Base-by-base conservation (phyloP, 2,888 invertebrate genomes). In the Epinotia brunnichana region DNA sequence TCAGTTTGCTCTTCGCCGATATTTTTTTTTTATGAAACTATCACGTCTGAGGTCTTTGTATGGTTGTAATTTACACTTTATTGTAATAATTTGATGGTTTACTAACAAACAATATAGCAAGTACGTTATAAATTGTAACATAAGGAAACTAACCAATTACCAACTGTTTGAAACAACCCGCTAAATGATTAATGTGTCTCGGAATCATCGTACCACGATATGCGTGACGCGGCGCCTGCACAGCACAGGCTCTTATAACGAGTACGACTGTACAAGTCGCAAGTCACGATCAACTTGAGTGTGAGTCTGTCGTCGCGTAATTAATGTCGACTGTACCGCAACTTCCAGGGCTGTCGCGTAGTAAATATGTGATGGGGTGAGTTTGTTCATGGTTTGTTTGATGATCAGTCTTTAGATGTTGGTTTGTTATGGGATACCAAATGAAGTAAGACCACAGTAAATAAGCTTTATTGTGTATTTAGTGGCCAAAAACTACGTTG, bases 251-350 rank as follows among this genome's bases (percentile, higher is more conserved):
- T n/a, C 21, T 44, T 44, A n/a, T 61, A 61, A 61, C 24, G 15
- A 21, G 2, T 59, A n/a, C 29, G 19, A 53, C 29, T 69, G 61
- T 44, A 56, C 41, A 35, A 59, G 57, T 64, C 17, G 60, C 54
- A 66, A 71, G 57, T 61, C 69, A 62, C 69, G 69, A 44, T 24
- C 70, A 63, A 41, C 39, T 53, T 35, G 53, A 66, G 66, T 60
- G 64, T 44, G 35, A 35, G 1, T 48, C 17, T 66, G 71, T 67
- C 70, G 24, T 53, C 64, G 15, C 53, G 51, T 71, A 71, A 71
- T 71, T 71, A 71, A 60, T 67, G 53, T 57, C 15, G 71, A 67
- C 17, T 67, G 59, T 71, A 71, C 66, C 24, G 13, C 48, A 60
- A 66, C 11, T 67, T 71, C 54, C 60, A 71, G 66, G 71, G 66